Evolutionary conservation across 2,797 vertebrate species (phyloP).

Genomic region (Enteromius afrohamiltoni): DNA sequence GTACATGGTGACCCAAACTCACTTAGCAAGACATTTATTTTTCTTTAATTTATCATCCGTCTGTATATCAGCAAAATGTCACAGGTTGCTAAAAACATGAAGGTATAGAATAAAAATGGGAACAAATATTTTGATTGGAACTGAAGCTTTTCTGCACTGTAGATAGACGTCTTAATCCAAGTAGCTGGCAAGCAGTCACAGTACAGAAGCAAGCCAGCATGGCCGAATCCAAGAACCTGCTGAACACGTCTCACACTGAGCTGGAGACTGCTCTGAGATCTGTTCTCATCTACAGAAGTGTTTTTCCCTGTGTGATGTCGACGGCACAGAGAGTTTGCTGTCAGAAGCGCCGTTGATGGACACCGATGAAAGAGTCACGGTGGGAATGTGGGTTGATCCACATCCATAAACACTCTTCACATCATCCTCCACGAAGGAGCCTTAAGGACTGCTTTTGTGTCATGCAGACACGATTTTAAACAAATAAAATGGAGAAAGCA

Average conservation of each 20-base stretch:
- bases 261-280: slow-evolving; percentile 21
- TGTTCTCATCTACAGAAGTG: slow-evolving; percentile 18
- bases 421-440: background rate
- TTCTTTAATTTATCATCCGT: background rate
- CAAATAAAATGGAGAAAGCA: slow-evolving; percentile 25
- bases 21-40: background rate
- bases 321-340: background rate
- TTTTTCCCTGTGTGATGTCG: slow-evolving; percentile 14
- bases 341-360: slow-evolving; percentile 7
- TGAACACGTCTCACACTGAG: background rate
- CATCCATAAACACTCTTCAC: slow-evolving; percentile 22
- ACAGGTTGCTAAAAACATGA: background rate
- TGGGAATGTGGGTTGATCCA: slow-evolving; percentile 14
- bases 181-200: slow-evolving; percentile 12
- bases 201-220: background rate
- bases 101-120: background rate
- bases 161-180: background rate
- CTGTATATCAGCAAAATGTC: background rate
- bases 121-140: background rate
- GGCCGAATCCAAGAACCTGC: background rate
- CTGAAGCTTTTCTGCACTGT: background rate
- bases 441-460: background rate
- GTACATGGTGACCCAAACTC: background rate
- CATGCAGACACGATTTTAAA: background rate
- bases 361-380: slow-evolving; percentile 29